Conservation (phyloP, 1,140 invertebrate species). For the Magallana ariakensis region DNA sequence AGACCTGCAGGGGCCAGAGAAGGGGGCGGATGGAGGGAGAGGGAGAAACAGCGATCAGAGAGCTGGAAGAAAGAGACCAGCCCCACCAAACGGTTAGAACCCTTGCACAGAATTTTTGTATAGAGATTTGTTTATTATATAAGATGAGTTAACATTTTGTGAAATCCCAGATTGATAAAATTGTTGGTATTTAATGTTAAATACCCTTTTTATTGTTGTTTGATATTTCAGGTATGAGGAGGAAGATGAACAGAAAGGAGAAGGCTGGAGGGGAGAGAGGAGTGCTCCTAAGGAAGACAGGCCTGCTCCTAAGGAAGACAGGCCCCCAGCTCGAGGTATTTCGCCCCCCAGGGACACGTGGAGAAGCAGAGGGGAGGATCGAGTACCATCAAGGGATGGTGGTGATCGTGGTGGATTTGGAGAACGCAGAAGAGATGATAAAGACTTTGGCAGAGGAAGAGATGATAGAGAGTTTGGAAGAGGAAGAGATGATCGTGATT, state of each 20-base stretch:
- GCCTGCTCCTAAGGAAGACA: too few species aligned
- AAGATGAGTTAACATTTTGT: too few species aligned
- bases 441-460: conserved; percentile 21
- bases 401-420: conserved; percentile 24
- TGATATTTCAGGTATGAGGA: background rate
- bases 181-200: background rate
- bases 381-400: conserved; percentile 9
- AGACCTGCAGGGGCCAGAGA: conserved; percentile 70
- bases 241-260: conserved; percentile 16
- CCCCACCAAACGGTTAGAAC: conserved; percentile 43
- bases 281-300: background rate
- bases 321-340: background rate
- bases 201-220: background rate
- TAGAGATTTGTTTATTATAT: too few species aligned
- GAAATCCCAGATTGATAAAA: too few species aligned
- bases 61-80: conserved; percentile 72
- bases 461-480: conserved; percentile 36
- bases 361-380: conserved; percentile 36
- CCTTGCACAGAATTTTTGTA: background rate
- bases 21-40: conserved; percentile 79
- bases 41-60: conserved; percentile 76
- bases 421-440: conserved; percentile 35
- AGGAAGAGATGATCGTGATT: conserved; percentile 24
- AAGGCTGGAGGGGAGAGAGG: background rate
- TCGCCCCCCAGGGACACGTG: conserved; percentile 38